Percentiles rank a stretch among this genome's conserved stretches.
Evolutionary conservation across 2,797 vertebrate genomes (phyloP).

Genomic region (Oryzias sinensis): DNA sequence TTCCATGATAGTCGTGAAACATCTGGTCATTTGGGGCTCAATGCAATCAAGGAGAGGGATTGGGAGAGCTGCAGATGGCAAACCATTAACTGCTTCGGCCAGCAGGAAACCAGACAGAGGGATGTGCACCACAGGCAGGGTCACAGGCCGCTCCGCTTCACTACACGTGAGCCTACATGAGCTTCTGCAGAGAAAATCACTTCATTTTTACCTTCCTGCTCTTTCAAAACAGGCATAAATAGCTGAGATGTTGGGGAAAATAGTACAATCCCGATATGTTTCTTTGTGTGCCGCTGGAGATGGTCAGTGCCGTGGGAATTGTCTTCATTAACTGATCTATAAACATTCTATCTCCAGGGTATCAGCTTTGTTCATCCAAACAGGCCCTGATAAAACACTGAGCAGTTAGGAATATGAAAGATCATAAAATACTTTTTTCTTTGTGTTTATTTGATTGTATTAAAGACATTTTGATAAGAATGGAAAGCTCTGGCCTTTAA

Average conservation of each 20-base stretch:
- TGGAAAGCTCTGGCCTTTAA: no score
- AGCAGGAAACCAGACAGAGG: conserved; percentile 29
- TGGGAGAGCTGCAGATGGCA: conserved; percentile 74
- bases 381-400: no score
- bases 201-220: not conserved
- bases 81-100: conserved; percentile 58
- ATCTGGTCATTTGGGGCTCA: conserved; percentile 78
- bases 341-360: no score
- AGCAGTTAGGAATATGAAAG: no score
- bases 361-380: no score
- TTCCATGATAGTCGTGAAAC: conserved; percentile 82
- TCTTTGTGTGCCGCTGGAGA: not conserved
- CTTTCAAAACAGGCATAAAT: not conserved
- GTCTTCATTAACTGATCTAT: no score
- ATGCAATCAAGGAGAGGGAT: conserved; percentile 75
- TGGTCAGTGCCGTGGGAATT: no score
- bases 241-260: not conserved
- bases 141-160: conserved; percentile 23
- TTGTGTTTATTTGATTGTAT: no score
- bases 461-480: no score
- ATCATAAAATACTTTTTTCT: no score
- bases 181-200: not conserved
- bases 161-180: conserved; percentile 18
- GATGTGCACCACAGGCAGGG: conserved; percentile 25
- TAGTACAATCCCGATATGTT: conserved; percentile 4